These are phyloP conservation scores for Mus musculus DNA, from an alignment of 2,113 vertebrate species.

Conservation along the genomic window GRCm39 chr2:126317001-126317500, in stretches of 20 bases:
- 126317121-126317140: not conserved
- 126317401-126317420: not conserved
- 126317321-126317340: not conserved
- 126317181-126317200: not conserved
- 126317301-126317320: not conserved
- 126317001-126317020: not conserved
- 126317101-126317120: not conserved
- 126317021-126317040: not conserved
- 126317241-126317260: not conserved
- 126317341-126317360: not conserved
- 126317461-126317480: not conserved
- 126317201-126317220: not conserved
- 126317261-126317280: not conserved
- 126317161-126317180: not conserved
- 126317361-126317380: not conserved
- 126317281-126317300: not conserved
- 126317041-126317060: not conserved
- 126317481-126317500: not conserved
- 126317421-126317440: not conserved
- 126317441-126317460: not conserved
- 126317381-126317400: not conserved
- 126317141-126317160: not conserved
- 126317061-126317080: not conserved
- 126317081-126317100: not conserved
- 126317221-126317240: not conserved